Evolutionary conservation across 2,888 invertebrate genomes (phyloP).

Genomic region (Pseudanteris insignis): DNA sequence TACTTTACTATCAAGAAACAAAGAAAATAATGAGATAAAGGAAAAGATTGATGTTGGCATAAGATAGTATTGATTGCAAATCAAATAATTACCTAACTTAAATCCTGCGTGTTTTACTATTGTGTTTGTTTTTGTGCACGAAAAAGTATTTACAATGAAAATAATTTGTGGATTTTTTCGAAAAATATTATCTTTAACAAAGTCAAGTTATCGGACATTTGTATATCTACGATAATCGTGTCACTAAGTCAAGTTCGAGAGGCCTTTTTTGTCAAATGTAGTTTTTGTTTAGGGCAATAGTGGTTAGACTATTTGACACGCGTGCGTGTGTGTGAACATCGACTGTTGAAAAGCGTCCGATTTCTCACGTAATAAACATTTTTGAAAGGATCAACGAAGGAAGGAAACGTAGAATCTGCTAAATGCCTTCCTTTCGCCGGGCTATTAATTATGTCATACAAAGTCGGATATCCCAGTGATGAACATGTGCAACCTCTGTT

Average conservation of each 20-base stretch:
- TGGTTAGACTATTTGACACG: no score
- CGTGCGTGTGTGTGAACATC: slow-evolving; percentile 18
- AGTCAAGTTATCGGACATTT: not conserved
- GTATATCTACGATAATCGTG: slow-evolving; percentile 1
- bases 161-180: slow-evolving; percentile 29
- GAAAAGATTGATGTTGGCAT: no score
- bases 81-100: slow-evolving; percentile 29
- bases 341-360: slow-evolving; percentile 30
- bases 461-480: slow-evolving; percentile 49
- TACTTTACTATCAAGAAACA: no score
- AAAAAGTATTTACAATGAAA: slow-evolving; percentile 34
- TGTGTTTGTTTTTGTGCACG: slow-evolving; percentile 29
- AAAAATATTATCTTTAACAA: slow-evolving; percentile 34
- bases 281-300: no score
- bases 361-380: slow-evolving; percentile 46
- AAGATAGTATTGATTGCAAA: slow-evolving; percentile 7
- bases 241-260: no score
- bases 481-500: slow-evolving; percentile 21
- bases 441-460: slow-evolving; percentile 58
- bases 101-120: slow-evolving; percentile 25
- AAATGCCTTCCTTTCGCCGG: slow-evolving; percentile 59
- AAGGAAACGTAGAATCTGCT: slow-evolving; percentile 55
- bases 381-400: slow-evolving; percentile 22
- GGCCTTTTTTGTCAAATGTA: no score
- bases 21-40: no score